phyloP scores from a whole-genome alignment of 1,140 invertebrate species.

The Drosophila nigrodunni region DNA sequence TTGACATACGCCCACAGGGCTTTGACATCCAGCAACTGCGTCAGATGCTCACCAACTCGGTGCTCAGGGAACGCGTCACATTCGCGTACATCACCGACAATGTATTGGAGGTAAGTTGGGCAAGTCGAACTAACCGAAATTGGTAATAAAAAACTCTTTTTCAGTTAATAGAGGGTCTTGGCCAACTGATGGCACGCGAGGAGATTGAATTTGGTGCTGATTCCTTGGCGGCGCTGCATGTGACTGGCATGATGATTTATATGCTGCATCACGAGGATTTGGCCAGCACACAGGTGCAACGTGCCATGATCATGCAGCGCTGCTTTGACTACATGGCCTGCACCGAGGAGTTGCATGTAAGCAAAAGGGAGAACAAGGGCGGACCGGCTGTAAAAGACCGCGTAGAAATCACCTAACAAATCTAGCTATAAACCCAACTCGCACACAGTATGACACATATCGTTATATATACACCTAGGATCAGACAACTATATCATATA shows the following conservation, averaged over 20 bases:
- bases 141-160: background rate
- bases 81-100: conserved; percentile 55
- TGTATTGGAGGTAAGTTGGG: conserved; percentile 30
- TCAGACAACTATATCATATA: no score
- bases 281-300: conserved; percentile 41
- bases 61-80: conserved; percentile 37
- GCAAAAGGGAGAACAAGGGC: background rate
- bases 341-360: conserved; percentile 58
- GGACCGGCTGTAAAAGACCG: background rate
- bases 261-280: conserved; percentile 52
- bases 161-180: conserved; percentile 41
- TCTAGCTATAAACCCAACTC: no score
- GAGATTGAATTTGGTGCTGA: conserved; percentile 54
- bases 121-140: background rate
- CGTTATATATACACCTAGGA: no score
- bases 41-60: conserved; percentile 28
- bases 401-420: background rate
- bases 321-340: conserved; percentile 67
- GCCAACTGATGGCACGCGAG: conserved; percentile 45
- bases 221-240: conserved; percentile 50
- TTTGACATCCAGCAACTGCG: conserved; percentile 60
- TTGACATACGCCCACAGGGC: conserved; percentile 58
- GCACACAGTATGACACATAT: no score
- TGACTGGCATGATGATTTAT: conserved; percentile 60
- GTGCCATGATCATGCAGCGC: conserved; percentile 55